These are phyloP conservation scores for Gryon sp. DNA, from an alignment of 1,140 invertebrate genomes.

Conservation along the genomic window DNA sequence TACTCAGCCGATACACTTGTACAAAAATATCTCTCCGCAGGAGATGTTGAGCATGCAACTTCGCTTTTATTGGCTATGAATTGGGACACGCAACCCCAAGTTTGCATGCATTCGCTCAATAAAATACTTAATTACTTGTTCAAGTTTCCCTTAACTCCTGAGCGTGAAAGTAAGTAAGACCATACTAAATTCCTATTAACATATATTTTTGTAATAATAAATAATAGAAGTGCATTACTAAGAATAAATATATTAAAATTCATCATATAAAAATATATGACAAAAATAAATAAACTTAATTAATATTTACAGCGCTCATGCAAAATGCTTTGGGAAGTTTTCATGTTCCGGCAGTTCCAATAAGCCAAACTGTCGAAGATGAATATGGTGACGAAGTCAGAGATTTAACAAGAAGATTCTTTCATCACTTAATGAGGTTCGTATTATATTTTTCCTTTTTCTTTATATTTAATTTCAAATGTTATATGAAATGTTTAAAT, in stretches of 20 bases:
- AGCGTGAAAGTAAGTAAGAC: slow-evolving; percentile 82
- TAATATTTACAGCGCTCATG: slow-evolving; percentile 79
- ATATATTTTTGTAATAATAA: slow-evolving; percentile 22
- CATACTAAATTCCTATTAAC: no score
- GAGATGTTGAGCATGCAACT: slow-evolving; percentile 85
- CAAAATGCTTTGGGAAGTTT: slow-evolving; percentile 87
- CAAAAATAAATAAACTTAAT: slow-evolving; percentile 1
- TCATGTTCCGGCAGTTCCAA: slow-evolving; percentile 82
- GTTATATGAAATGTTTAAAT: no score
- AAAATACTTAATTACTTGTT: slow-evolving; percentile 87
- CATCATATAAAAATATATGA: background rate
- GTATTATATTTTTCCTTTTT: no score
- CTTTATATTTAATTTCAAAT: no score
- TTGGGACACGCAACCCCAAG: slow-evolving; percentile 86
- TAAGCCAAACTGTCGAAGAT: slow-evolving; percentile 84
- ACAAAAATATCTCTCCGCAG: slow-evolving; percentile 83
- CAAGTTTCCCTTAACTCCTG: slow-evolving; percentile 82
- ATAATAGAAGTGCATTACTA: no score
- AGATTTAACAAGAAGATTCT: slow-evolving; percentile 87
- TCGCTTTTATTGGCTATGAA: slow-evolving; percentile 84
- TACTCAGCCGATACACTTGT: slow-evolving; percentile 82
- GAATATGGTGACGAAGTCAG: slow-evolving; percentile 87
- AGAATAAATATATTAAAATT: no score
- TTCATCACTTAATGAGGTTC: slow-evolving; percentile 88
- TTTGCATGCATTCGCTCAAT: slow-evolving; percentile 85